Evolutionary conservation across 2,113 vertebrate genomes (phyloP).

Genomic region (Trichomycterus rosablanca): DNA sequence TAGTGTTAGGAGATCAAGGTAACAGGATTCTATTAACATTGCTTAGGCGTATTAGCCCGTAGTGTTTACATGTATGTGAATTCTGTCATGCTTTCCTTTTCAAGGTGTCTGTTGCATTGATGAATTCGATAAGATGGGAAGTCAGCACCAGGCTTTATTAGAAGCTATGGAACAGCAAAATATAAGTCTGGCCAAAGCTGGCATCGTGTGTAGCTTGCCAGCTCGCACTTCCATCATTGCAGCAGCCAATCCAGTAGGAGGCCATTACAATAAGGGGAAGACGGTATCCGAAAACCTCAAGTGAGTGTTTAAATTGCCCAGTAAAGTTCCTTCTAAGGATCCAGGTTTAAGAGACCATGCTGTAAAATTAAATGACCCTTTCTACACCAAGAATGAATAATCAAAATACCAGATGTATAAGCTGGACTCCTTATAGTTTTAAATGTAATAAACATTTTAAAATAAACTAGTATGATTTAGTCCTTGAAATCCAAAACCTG

Average conservation of each 20-base stretch:
- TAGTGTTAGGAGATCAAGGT: slow-evolving; percentile 97
- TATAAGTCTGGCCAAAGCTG: slow-evolving; percentile 95
- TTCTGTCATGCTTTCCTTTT: slow-evolving; percentile 28
- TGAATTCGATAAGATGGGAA: slow-evolving; percentile 97
- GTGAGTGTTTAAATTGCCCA: slow-evolving; percentile 65
- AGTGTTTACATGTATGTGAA: neutral
- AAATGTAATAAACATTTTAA: too few species aligned
- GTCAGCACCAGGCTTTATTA: slow-evolving; percentile 89
- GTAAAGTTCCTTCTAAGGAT: too few species aligned
- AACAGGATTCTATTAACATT: neutral
- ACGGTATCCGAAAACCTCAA: slow-evolving; percentile 96
- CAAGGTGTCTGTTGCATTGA: slow-evolving; percentile 95
- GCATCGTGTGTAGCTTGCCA: slow-evolving; percentile 90
- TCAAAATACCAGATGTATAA: too few species aligned
- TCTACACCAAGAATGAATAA: too few species aligned
- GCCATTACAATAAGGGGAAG: slow-evolving; percentile 94
- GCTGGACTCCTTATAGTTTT: too few species aligned
- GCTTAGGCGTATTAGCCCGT: too few species aligned
- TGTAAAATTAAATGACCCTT: too few species aligned
- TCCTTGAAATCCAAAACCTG: too few species aligned
- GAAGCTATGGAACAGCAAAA: slow-evolving; percentile 99
- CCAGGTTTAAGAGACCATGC: too few species aligned
- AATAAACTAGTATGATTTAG: too few species aligned
- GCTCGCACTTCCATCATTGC: slow-evolving; percentile 90
- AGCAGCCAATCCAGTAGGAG: slow-evolving; percentile 90